Conservation (phyloP, 2,113 vertebrate genomes). For the Hydrolagus affinis region DNA sequence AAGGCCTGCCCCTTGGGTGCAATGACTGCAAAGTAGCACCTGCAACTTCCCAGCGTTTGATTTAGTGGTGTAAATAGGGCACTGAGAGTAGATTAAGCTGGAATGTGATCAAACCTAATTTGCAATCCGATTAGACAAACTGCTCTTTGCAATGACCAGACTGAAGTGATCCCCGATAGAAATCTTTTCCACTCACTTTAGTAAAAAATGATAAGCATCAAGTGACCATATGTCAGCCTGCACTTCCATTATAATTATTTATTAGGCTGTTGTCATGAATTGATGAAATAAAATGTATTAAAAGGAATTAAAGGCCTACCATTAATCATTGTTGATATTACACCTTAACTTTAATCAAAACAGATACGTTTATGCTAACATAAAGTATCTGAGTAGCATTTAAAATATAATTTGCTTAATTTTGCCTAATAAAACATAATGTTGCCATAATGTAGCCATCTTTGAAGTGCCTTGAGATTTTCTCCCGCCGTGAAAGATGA, state of each 20-base stretch:
- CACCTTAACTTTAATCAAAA: not conserved
- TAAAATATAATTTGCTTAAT: too few relatives aligned
- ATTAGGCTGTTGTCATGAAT: constrained; percentile 38
- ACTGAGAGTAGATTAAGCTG: constrained; percentile 87
- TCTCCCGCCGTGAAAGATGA: too few relatives aligned
- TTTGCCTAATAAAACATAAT: too few relatives aligned
- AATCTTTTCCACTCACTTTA: constrained; percentile 72
- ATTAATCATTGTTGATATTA: not conserved
- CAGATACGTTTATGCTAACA: not conserved
- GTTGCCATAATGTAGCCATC: too few relatives aligned
- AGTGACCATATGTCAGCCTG: constrained; percentile 67
- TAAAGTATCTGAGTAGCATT: not conserved
- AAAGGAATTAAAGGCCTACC: not conserved
- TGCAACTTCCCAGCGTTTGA: constrained; percentile 75
- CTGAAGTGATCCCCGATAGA: constrained; percentile 82
- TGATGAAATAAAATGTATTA: not conserved
- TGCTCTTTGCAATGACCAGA: constrained; percentile 79
- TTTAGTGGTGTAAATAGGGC: constrained; percentile 80
- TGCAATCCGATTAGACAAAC: constrained; percentile 94
- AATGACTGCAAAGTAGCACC: constrained; percentile 77
- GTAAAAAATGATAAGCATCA: constrained; percentile 85
- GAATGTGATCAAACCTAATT: constrained; percentile 98
- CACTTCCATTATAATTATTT: constrained; percentile 57
- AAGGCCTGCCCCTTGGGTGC: constrained; percentile 75
- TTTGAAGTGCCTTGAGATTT: too few relatives aligned